Evolutionary conservation across 1,140 invertebrate species (phyloP).

Genomic region (Caerostris darwini): DNA sequence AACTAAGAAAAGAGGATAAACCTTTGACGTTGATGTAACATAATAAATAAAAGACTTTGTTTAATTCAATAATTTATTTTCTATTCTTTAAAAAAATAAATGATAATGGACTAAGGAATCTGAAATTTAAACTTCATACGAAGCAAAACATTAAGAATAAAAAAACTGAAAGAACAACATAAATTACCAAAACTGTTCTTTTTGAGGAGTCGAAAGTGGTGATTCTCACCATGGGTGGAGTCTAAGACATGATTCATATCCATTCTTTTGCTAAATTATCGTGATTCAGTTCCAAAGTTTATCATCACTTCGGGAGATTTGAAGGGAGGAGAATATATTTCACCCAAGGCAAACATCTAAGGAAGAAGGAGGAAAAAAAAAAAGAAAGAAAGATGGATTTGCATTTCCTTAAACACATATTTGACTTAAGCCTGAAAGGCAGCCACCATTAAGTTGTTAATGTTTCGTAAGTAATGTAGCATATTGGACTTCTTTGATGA

Average conservation of each 20-base stretch:
- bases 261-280: background rate
- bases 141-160: too few species aligned
- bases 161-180: background rate
- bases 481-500: background rate
- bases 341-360: background rate
- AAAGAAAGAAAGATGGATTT: background rate
- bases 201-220: background rate
- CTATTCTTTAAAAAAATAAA: too few species aligned
- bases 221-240: background rate
- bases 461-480: background rate
- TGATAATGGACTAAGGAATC: too few species aligned
- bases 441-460: background rate
- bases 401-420: background rate
- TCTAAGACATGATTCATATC: background rate
- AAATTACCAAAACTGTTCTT: background rate
- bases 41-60: too few species aligned
- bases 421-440: background rate
- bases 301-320: background rate
- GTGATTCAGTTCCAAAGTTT: slow-evolving; percentile 7
- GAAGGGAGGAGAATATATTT: background rate
- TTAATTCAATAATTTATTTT: too few species aligned
- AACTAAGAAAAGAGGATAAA: too few species aligned
- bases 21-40: too few species aligned
- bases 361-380: background rate
- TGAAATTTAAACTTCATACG: too few species aligned